phyloP scores from a whole-genome alignment of 2,797 vertebrate species.

The Cuculus canorus region DNA sequence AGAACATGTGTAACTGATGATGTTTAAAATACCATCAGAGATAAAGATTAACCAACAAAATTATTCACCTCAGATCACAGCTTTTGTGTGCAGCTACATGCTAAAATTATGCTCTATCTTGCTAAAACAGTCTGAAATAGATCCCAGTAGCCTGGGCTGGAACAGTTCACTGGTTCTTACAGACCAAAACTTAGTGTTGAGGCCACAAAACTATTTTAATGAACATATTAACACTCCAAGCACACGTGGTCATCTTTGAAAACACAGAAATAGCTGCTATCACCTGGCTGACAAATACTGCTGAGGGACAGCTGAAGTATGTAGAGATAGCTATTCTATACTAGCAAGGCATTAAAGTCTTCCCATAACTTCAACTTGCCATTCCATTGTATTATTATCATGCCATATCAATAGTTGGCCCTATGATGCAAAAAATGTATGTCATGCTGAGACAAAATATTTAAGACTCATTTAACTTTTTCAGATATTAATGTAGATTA shows the following conservation, averaged over 20 bases:
- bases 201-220: slow-evolving; percentile 43
- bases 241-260: slow-evolving; percentile 34
- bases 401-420: slow-evolving; percentile 29
- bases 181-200: not conserved
- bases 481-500: not conserved
- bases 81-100: not conserved
- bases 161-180: not conserved
- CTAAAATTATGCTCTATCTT: not conserved
- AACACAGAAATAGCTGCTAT: slow-evolving; percentile 71
- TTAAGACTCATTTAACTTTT: not conserved
- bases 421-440: slow-evolving; percentile 49
- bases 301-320: slow-evolving; percentile 68
- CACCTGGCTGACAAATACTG: slow-evolving; percentile 66
- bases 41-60: not conserved
- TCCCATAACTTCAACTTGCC: slow-evolving; percentile 60
- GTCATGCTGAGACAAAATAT: slow-evolving; percentile 11
- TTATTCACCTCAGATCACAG: not conserved
- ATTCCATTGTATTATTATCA: slow-evolving; percentile 70
- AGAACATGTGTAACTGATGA: not conserved
- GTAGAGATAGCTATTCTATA: slow-evolving; percentile 55
- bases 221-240: slow-evolving; percentile 15
- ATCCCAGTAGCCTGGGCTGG: not conserved
- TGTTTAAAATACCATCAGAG: not conserved
- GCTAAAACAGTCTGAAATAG: not conserved
- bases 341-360: slow-evolving; percentile 59